Percentiles rank a stretch among this genome's conserved stretches.
Conservation (phyloP, 2,797 vertebrate genomes). For the Pterois miles region DNA sequence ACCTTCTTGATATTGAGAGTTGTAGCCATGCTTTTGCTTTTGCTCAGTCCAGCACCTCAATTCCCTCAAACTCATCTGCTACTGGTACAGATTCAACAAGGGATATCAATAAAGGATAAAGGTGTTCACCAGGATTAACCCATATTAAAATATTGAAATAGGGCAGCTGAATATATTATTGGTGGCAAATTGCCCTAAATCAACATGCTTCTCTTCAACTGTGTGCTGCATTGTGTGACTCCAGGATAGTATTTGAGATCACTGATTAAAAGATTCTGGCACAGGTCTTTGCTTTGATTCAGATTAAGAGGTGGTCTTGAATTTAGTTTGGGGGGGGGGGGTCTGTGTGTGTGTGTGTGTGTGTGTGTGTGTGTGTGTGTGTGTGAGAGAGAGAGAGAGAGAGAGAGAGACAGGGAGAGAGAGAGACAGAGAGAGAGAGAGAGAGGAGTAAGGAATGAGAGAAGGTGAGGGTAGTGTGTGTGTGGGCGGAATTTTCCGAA, state of each 20-base stretch:
- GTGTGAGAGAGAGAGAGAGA: slow-evolving; percentile 13
- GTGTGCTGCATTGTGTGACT: neutral
- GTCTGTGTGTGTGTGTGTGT: slow-evolving; percentile 8
- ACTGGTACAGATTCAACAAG: slow-evolving; percentile 21
- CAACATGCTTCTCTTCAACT: neutral
- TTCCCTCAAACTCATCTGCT: neutral
- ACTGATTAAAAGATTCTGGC: neutral
- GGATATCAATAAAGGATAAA: slow-evolving; percentile 15
- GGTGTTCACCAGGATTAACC: slow-evolving; percentile 17
- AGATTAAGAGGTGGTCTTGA: slow-evolving; percentile 24
- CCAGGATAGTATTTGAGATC: neutral
- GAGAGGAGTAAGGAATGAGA: neutral
- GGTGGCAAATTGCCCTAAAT: neutral
- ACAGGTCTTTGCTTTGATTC: slow-evolving; percentile 15
- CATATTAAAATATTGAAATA: neutral
- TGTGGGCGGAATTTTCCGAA: slow-evolving; percentile 3
- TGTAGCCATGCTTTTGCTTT: slow-evolving; percentile 3
- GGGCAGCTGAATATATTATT: neutral
- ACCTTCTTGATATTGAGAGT: neutral
- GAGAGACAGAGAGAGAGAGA: neutral
- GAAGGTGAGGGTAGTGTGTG: neutral
- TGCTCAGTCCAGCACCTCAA: neutral
- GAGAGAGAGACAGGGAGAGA: neutral
- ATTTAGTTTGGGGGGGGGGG: neutral
- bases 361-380: slow-evolving; percentile 11